Percentiles rank a stretch among this genome's conserved stretches.
Evolutionary conservation across 2,888 invertebrate species (phyloP).

Genomic region (Tipula unca): DNA sequence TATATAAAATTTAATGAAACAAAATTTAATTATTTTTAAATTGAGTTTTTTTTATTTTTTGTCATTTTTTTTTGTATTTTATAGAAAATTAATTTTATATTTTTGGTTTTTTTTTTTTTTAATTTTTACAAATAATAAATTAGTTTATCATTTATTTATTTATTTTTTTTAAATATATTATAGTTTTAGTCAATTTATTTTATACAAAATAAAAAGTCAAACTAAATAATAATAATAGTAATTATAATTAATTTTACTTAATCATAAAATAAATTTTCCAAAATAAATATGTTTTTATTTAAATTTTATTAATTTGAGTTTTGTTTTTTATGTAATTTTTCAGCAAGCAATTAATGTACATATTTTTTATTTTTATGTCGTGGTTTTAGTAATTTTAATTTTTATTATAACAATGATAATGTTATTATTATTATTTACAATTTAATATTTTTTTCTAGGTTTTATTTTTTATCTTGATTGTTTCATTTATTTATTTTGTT

Average conservation of each 20-base stretch:
- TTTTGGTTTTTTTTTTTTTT: not conserved
- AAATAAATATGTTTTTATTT: not conserved
- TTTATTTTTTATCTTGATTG: not conserved
- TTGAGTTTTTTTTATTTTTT: conserved; percentile 3
- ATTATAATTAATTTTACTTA: not conserved
- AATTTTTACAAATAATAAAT: not conserved
- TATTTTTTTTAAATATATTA: not conserved
- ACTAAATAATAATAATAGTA: not conserved
- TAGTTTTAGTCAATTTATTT: not conserved
- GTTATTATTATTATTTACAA: not conserved
- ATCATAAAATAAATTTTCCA: not conserved
- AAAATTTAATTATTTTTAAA: not conserved
- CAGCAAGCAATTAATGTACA: not conserved
- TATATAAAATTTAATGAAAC: not conserved
- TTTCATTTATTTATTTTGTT: not conserved
- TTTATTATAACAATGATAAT: not conserved
- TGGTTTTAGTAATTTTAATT: not conserved
- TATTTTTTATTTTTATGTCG: not conserved
- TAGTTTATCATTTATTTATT: conserved; percentile 14
- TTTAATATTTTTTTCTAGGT: not conserved
- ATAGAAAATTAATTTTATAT: conserved; percentile 8
- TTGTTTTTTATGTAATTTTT: not conserved
- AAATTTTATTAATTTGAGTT: not conserved
- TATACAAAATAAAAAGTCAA: not conserved
- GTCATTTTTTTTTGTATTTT: not conserved